These are phyloP conservation scores for Hetaerina americana DNA, from an alignment of 1,140 invertebrate genomes.

Conservation along the genomic window DNA sequence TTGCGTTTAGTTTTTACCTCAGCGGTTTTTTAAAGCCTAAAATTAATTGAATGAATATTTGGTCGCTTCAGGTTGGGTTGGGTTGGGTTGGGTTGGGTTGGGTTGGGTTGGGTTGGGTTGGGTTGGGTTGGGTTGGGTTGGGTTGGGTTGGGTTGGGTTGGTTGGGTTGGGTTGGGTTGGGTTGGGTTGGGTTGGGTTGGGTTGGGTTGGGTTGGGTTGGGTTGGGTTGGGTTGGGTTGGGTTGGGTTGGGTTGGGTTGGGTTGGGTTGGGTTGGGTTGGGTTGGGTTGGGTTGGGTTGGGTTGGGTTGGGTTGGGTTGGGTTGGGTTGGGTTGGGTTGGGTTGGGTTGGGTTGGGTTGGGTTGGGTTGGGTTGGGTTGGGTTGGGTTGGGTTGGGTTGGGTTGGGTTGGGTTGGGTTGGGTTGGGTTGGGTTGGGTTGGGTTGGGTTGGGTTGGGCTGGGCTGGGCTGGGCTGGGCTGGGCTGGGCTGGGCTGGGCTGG, in stretches of 20 bases:
- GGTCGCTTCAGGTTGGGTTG: slow-evolving; percentile 24
- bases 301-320: slow-evolving; percentile 15
- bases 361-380: slow-evolving; percentile 13
- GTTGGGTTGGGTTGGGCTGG: slow-evolving; percentile 16
- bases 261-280: slow-evolving; percentile 21
- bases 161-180: slow-evolving; percentile 23
- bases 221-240: slow-evolving; percentile 24
- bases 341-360: slow-evolving; percentile 8
- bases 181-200: slow-evolving; percentile 23
- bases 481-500: slow-evolving; percentile 19
- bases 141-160: too few relatives aligned
- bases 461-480: slow-evolving; percentile 17
- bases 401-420: slow-evolving; percentile 10
- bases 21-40: too few relatives aligned
- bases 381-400: slow-evolving; percentile 15
- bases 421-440: slow-evolving; percentile 7
- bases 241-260: slow-evolving; percentile 21
- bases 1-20: too few relatives aligned
- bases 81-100: slow-evolving; percentile 23
- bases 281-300: slow-evolving; percentile 21
- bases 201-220: slow-evolving; percentile 22
- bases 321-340: slow-evolving; percentile 17
- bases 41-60: too few relatives aligned
- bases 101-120: slow-evolving; percentile 25
- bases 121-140: slow-evolving; percentile 25